Conservation (phyloP, 2,113 vertebrate genomes). For the Cinclus mexicanus region DNA sequence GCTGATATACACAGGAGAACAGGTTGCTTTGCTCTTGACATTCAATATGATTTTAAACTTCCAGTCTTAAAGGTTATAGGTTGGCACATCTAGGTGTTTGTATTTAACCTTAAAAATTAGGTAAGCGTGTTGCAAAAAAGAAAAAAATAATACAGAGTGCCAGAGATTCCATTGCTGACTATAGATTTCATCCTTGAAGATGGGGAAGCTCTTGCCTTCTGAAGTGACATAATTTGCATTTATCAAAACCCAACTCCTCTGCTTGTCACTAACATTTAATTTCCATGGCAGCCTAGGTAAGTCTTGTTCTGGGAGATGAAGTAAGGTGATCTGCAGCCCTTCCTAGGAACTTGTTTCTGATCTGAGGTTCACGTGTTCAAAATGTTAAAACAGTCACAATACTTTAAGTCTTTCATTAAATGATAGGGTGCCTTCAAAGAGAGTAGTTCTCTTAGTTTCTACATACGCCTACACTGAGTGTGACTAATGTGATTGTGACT, state of each 20-base stretch:
- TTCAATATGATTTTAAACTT: not conserved
- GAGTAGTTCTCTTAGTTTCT: not conserved
- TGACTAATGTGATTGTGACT: constrained; percentile 32
- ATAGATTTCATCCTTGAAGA: not conserved
- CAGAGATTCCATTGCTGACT: not conserved
- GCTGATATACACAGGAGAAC: not conserved
- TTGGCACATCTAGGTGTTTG: not conserved
- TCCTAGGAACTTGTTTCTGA: not conserved
- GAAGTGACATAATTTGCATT: not conserved
- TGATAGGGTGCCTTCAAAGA: not conserved
- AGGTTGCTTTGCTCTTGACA: not conserved
- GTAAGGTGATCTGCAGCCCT: not conserved
- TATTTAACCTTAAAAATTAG: not conserved
- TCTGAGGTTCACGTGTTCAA: not conserved
- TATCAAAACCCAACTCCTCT: not conserved
- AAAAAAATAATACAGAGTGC: not conserved
- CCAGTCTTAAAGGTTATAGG: not conserved
- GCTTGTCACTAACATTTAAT: not conserved
- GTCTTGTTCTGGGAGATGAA: not conserved
- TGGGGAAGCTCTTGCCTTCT: not conserved
- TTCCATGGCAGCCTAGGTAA: not conserved
- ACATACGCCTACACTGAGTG: not conserved
- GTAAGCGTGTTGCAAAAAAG: not conserved
- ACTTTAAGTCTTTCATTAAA: constrained; percentile 7
- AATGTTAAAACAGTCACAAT: not conserved